Conservation (phyloP, 2,113 vertebrate species). For the Ptyas mucosa region DNA sequence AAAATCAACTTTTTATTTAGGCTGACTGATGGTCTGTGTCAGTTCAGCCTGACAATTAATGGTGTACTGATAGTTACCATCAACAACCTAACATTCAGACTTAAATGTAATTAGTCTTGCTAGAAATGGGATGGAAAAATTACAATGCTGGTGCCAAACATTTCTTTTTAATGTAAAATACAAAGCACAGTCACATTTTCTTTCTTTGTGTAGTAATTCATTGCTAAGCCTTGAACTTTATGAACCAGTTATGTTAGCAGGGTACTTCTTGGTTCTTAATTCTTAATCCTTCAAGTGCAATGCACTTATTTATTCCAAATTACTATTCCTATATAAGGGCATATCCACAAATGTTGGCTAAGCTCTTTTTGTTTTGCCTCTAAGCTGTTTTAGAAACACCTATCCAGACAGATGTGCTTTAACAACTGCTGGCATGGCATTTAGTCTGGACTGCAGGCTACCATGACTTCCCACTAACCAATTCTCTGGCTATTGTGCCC, state of each 20-base stretch:
- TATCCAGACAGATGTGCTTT: background rate
- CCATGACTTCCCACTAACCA: background rate
- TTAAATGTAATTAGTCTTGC: slow-evolving; percentile 66
- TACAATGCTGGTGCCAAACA: slow-evolving; percentile 56
- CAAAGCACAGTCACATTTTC: slow-evolving; percentile 46
- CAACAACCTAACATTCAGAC: slow-evolving; percentile 48
- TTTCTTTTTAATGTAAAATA: slow-evolving; percentile 38
- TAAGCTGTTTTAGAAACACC: background rate
- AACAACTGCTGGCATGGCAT: background rate
- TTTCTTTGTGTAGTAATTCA: slow-evolving; percentile 55
- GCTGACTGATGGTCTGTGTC: slow-evolving; percentile 11
- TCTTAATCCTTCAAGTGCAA: background rate
- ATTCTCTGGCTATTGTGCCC: background rate
- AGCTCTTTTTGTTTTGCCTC: background rate
- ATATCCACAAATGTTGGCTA: background rate
- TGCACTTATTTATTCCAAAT: background rate
- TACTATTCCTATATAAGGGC: background rate
- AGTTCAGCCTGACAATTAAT: slow-evolving; percentile 52
- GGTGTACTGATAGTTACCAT: slow-evolving; percentile 35
- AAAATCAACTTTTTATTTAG: slow-evolving; percentile 18
- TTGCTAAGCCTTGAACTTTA: slow-evolving; percentile 24
- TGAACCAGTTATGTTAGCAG: background rate
- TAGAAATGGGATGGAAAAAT: slow-evolving; percentile 52
- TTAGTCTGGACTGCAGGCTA: background rate
- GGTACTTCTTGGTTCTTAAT: background rate